Base-by-base conservation (phyloP, 2,113 vertebrate genomes). In the Nansenia antarctica region DNA sequence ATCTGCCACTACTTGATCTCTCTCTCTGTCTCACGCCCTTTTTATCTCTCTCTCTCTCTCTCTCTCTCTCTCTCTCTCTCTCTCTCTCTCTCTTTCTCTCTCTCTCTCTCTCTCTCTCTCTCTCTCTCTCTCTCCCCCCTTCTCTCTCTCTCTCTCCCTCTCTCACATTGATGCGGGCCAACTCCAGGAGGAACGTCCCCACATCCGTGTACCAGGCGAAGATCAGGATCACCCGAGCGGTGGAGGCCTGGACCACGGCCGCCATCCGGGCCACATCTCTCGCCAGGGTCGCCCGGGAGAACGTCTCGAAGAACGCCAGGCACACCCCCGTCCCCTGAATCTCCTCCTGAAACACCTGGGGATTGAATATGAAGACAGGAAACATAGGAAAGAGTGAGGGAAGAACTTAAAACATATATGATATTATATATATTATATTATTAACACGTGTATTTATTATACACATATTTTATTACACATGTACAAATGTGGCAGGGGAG, bases 191-290 rank as follows among this genome's bases (percentile, higher is more conserved):
- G 32, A 93, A 73, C 5, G 81, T 72, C 20, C 73, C 86, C 39
- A 89, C 87, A 58, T 92, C 90, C 8, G 81, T 77, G 26, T 91
- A 87, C 88, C 88, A 90, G 61, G 73, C 59, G 62, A 93, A 88
- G 24, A 93, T 77, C 32, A 93, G 62, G 67, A 93, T 90, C 49
- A 93, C 90, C 0, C 65, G 87, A 0, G 88, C 90, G 18, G 81
- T 78, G 0, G 90, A 92, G 35, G 74, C 78, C 66, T 91, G 80
- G 42, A 93, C 85, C 0, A 78, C 68, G 1, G 76, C 55, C 0
- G 87, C 92, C 2, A 88, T 81, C 20, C 53, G 73, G 11, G 53
- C 80, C 62, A 85, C 81, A 66, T 93, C 90, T 1, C 18, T 80
- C 2, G 30, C 73, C 27, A 93, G 77, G 0, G 62, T 83, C 62